phyloP scores from a whole-genome alignment of 1,140 invertebrate genomes.

The Atopsyche davidsoni region DNA sequence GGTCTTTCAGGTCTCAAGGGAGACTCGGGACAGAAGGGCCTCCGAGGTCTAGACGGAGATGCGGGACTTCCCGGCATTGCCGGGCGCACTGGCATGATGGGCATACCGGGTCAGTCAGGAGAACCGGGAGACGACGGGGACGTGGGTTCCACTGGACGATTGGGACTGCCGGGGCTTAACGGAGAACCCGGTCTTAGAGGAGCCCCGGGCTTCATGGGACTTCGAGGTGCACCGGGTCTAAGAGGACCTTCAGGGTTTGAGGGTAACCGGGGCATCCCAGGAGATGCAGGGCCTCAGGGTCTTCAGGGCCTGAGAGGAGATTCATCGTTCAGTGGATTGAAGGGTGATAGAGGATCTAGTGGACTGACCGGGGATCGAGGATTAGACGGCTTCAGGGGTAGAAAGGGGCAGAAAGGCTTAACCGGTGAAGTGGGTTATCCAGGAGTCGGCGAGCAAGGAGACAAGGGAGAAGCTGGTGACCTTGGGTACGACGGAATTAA shows the following conservation, averaged over 20 bases:
- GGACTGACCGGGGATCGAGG: slow-evolving; percentile 23
- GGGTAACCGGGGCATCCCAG: slow-evolving; percentile 36
- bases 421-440: slow-evolving; percentile 35
- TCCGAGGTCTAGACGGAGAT: slow-evolving; percentile 44
- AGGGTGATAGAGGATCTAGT: slow-evolving; percentile 57
- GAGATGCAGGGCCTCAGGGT: slow-evolving; percentile 50
- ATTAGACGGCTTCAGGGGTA: slow-evolving; percentile 33
- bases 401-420: slow-evolving; percentile 34
- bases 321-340: slow-evolving; percentile 55
- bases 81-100: slow-evolving; percentile 34
- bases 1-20: slow-evolving; percentile 58
- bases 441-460: slow-evolving; percentile 35
- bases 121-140: slow-evolving; percentile 49
- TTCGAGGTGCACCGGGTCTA: slow-evolving; percentile 46
- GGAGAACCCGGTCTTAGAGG: slow-evolving; percentile 25
- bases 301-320: slow-evolving; percentile 41
- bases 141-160: slow-evolving; percentile 42
- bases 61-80: slow-evolving; percentile 50
- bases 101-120: slow-evolving; percentile 43
- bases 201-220: slow-evolving; percentile 41
- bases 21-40: slow-evolving; percentile 47
- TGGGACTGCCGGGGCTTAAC: slow-evolving; percentile 45
- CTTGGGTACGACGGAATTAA: slow-evolving; percentile 37
- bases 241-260: slow-evolving; percentile 37
- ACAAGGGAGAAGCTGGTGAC: slow-evolving; percentile 31